Evolutionary conservation across 2,797 vertebrate species (phyloP).

Genomic region (Bovichtus diacanthus): DNA sequence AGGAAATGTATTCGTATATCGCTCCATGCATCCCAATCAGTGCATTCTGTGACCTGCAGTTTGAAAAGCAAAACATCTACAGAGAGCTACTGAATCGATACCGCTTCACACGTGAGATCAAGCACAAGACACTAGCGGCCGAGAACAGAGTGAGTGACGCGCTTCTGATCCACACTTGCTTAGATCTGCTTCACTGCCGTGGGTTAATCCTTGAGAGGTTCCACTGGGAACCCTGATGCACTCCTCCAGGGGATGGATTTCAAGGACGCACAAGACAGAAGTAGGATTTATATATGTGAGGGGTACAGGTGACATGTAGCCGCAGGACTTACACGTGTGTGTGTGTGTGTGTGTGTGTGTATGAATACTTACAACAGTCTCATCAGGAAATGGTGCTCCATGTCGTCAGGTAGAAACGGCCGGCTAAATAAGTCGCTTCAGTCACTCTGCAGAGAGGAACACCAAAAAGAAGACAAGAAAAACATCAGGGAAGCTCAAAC

Average conservation of each 20-base stretch:
- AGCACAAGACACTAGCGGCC: slow-evolving; percentile 26
- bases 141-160: slow-evolving; percentile 42
- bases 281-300: slow-evolving; percentile 51
- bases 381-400: slow-evolving; percentile 80
- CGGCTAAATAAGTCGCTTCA: slow-evolving; percentile 47
- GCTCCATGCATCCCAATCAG: too few species aligned
- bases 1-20: too few species aligned
- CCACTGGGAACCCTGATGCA: slow-evolving; percentile 49
- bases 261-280: slow-evolving; percentile 64
- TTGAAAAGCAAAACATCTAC: slow-evolving; percentile 38
- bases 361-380: slow-evolving; percentile 75
- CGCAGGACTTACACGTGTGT: slow-evolving; percentile 31
- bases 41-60: background rate
- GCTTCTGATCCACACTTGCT: slow-evolving; percentile 62
- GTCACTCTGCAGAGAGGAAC: slow-evolving; percentile 50
- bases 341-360: background rate
- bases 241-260: slow-evolving; percentile 65
- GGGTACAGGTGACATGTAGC: slow-evolving; percentile 59
- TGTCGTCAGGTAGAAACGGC: slow-evolving; percentile 67
- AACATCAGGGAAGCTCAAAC: slow-evolving; percentile 39
- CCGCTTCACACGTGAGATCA: slow-evolving; percentile 38
- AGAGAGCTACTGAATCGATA: slow-evolving; percentile 33
- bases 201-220: slow-evolving; percentile 71
- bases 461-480: slow-evolving; percentile 42
- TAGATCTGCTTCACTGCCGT: slow-evolving; percentile 60